phyloP scores from a whole-genome alignment of 2,888 invertebrate species.

The Orthosia cruda region DNA sequence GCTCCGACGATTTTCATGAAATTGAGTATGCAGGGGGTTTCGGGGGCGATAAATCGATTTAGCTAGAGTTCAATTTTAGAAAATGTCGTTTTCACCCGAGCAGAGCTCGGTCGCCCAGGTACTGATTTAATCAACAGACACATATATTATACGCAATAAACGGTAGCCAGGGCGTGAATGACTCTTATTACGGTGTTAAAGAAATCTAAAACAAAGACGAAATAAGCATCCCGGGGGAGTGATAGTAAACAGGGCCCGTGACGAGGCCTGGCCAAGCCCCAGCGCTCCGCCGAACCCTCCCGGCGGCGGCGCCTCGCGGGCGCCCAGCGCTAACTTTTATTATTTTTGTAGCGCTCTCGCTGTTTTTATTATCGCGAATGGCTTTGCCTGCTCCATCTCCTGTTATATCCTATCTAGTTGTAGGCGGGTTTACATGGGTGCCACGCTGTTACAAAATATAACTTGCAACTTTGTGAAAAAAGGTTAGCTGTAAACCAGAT shows the following conservation, averaged over 20 bases:
- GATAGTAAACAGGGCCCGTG: conserved; percentile 84
- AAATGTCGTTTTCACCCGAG: too few species aligned
- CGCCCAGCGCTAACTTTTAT: conserved; percentile 86
- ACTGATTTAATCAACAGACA: conserved; percentile 8
- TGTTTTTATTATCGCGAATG: conserved; percentile 85
- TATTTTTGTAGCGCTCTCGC: conserved; percentile 85
- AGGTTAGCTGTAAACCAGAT: not conserved
- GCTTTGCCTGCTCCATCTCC: conserved; percentile 77
- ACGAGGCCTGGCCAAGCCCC: conserved; percentile 74
- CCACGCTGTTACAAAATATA: conserved; percentile 43
- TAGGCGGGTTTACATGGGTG: conserved; percentile 53
- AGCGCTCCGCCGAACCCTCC: conserved; percentile 70
- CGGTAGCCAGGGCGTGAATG: conserved; percentile 54
- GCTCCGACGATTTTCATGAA: too few species aligned
- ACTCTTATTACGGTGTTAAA: conserved; percentile 77
- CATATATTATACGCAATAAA: conserved; percentile 18
- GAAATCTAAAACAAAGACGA: conserved; percentile 80
- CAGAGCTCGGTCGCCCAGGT: too few species aligned
- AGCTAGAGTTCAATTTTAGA: too few species aligned
- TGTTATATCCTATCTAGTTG: conserved; percentile 72
- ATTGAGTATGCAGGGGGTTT: too few species aligned
- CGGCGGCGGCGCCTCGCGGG: conserved; percentile 82
- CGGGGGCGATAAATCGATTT: too few species aligned
- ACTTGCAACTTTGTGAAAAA: conserved; percentile 29
- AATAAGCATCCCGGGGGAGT: conserved; percentile 78